Evolutionary conservation across 2,797 vertebrate genomes (phyloP).

Genomic region (Cossypha caffra): DNA sequence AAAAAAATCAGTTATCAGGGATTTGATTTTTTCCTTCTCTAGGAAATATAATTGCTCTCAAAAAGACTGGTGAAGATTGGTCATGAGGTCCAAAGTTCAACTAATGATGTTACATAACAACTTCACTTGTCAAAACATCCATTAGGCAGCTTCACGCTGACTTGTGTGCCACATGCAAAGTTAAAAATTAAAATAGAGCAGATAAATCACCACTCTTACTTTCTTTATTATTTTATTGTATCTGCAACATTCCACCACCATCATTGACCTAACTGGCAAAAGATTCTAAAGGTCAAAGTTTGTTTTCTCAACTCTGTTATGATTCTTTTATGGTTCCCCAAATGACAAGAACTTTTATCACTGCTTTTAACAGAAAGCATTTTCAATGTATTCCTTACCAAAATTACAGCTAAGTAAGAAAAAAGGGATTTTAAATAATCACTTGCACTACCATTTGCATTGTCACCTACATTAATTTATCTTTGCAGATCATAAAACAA

Average conservation of each 20-base stretch:
- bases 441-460: background rate
- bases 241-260: background rate
- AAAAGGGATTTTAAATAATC: background rate
- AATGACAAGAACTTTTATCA: background rate
- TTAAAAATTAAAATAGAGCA: background rate
- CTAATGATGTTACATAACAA: background rate
- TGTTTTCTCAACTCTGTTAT: background rate
- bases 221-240: background rate
- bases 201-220: background rate
- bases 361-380: background rate
- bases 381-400: background rate
- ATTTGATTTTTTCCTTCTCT: background rate
- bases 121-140: background rate
- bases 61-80: background rate
- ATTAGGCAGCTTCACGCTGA: background rate
- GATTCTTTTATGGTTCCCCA: background rate
- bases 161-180: background rate
- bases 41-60: background rate
- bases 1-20: background rate
- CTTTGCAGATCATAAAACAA: background rate
- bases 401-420: background rate
- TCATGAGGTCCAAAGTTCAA: background rate
- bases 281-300: background rate
- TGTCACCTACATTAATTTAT: background rate
- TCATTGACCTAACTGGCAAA: background rate